Evolutionary conservation across 1,140 invertebrate genomes (phyloP), one percentile per base, ranked within the genome.

Genomic region (Trachymyrmex septentrionalis): DNA sequence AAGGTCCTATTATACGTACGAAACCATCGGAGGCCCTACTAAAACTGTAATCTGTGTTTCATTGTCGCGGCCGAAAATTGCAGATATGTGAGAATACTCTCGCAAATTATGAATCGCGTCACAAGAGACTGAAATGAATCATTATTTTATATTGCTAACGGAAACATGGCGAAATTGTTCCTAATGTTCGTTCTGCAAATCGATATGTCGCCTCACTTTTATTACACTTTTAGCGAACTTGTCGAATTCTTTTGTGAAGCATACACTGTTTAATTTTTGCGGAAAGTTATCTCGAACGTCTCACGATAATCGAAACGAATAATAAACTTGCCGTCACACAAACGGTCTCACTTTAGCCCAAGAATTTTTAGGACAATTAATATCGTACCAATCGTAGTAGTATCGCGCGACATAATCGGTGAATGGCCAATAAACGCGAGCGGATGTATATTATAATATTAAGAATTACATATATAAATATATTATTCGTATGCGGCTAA

Each of bases 401-500:
- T 85, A 78, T 67, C 71, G 82, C 59, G 82, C 71, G 73, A 85
- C 73, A 66, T 85, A 19, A 85, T 66, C 63, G 73, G 73, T 53
- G 61, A 85, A 85, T 53, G 72, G 72, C 63, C 75, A 85, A 85
- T 78, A 85, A 57, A 66, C 38, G 30, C 16, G 59, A 48, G 67
- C 57, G 55, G 19, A 61, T 10, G 50, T 44, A 44, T 24, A 59
- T 76, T 61, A 61, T 69, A 69, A 24, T 69, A 14, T 86, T 82
- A 81, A 84, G 66, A 76, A 85, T 67, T 64, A 87, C 53, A 30
- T 73, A 38, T 59, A 73, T 73, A 66, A 84, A 67, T 34, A 66
- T 59, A 66, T 69, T 69, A 75, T 76, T 75, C 87, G 85, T 76
- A 86, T 75, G 21, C 38, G 59, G 80, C 85, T 57, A 82, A 87